These are phyloP conservation scores for Siniperca undulata DNA, from an alignment of 2,797 vertebrate species.

Conservation along the genomic window DNA sequence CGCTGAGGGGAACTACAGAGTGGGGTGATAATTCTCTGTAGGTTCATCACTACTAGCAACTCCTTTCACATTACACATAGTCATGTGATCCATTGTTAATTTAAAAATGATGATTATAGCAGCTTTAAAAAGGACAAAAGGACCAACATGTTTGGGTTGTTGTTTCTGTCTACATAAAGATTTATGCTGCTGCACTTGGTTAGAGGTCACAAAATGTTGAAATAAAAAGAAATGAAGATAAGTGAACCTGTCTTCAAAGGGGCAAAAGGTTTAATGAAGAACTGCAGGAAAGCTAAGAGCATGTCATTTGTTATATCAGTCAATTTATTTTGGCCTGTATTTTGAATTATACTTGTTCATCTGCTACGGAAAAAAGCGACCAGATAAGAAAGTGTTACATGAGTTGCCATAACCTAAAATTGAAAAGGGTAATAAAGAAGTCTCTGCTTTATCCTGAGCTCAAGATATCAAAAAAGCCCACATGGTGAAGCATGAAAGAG, in stretches of 20 bases:
- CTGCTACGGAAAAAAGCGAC: slow-evolving; percentile 12
- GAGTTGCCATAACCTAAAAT: slow-evolving; percentile 35
- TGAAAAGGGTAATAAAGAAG: slow-evolving; percentile 50
- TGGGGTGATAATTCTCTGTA: neutral
- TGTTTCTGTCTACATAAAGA: slow-evolving; percentile 22
- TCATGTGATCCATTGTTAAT: slow-evolving; percentile 5
- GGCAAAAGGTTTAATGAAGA: slow-evolving; percentile 43
- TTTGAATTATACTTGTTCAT: slow-evolving; percentile 44
- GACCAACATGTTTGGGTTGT: neutral
- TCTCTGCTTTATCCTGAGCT: slow-evolving; percentile 35
- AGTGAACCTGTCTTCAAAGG: slow-evolving; percentile 30
- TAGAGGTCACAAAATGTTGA: slow-evolving; percentile 32
- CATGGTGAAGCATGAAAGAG: slow-evolving; percentile 23
- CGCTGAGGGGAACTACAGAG: neutral
- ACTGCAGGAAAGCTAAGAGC: slow-evolving; percentile 17
- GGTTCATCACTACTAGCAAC: neutral
- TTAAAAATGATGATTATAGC: slow-evolving; percentile 15
- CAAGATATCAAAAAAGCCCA: slow-evolving; percentile 32
- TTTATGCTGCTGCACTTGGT: slow-evolving; percentile 26
- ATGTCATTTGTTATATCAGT: slow-evolving; percentile 22
- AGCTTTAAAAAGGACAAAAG: slow-evolving; percentile 33
- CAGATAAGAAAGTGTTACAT: slow-evolving; percentile 21
- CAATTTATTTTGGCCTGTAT: slow-evolving; percentile 32
- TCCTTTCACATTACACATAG: neutral
- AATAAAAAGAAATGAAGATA: slow-evolving; percentile 44